These are phyloP conservation scores for Parochlus steinenii DNA, from an alignment of 2,888 invertebrate genomes.

Conservation along the genomic window DNA sequence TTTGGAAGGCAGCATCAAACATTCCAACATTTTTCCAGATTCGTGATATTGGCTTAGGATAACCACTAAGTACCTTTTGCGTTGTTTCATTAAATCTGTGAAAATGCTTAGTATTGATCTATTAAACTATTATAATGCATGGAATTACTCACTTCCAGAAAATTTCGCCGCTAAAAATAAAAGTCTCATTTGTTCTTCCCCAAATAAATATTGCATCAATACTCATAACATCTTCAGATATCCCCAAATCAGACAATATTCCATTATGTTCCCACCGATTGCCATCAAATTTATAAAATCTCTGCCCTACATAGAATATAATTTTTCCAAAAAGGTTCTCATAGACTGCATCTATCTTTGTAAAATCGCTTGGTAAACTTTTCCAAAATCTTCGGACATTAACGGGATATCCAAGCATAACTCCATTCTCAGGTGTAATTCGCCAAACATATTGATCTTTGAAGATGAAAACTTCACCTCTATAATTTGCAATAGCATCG, in stretches of 20 bases:
- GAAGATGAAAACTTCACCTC: slow-evolving; percentile 74
- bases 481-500: slow-evolving; percentile 70
- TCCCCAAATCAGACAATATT: slow-evolving; percentile 49
- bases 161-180: slow-evolving; percentile 63
- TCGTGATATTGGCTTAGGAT: too few relatives aligned
- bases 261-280: slow-evolving; percentile 39
- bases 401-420: slow-evolving; percentile 54
- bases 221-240: slow-evolving; percentile 51
- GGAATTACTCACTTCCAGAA: slow-evolving; percentile 57
- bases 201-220: slow-evolving; percentile 78
- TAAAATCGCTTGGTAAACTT: slow-evolving; percentile 46
- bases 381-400: slow-evolving; percentile 63
- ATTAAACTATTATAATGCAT: too few relatives aligned
- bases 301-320: slow-evolving; percentile 58
- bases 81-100: too few relatives aligned
- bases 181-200: slow-evolving; percentile 75
- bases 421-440: slow-evolving; percentile 49
- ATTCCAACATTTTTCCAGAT: too few relatives aligned
- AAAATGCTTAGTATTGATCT: too few relatives aligned
- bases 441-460: slow-evolving; percentile 82
- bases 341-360: slow-evolving; percentile 75
- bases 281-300: slow-evolving; percentile 2
- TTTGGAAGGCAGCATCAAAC: slow-evolving; percentile 1
- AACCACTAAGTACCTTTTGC: too few relatives aligned
- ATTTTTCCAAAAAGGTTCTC: slow-evolving; percentile 67